phyloP scores from a whole-genome alignment of 2,888 invertebrate genomes.

The Drosophila mercatorum region DNA sequence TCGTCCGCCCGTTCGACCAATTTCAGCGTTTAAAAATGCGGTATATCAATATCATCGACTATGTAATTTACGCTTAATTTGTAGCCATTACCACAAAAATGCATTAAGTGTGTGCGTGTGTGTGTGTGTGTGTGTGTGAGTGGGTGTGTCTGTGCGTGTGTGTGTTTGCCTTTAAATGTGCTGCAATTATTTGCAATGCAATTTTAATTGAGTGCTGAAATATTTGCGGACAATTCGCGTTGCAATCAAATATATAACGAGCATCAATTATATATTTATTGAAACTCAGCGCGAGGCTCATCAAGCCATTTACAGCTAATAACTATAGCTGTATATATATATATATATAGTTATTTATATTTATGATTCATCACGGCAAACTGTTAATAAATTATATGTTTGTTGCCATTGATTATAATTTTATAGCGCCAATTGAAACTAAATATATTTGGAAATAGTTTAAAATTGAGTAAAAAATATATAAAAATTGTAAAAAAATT shows the following conservation, averaged over 20 bases:
- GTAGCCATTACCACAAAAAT: slow-evolving; percentile 77
- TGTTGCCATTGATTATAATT: not conserved
- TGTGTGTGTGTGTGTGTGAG: slow-evolving; percentile 29
- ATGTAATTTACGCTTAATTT: slow-evolving; percentile 79
- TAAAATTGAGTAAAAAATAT: no score
- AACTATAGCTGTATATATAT: not conserved
- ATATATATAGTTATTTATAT: not conserved
- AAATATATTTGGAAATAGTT: not conserved
- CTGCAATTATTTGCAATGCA: slow-evolving; percentile 77
- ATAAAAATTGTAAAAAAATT: not conserved
- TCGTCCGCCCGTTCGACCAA: slow-evolving; percentile 37
- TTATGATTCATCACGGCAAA: slow-evolving; percentile 4
- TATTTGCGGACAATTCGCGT: slow-evolving; percentile 70
- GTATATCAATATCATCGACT: slow-evolving; percentile 69
- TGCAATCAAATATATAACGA: slow-evolving; percentile 44
- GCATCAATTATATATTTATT: slow-evolving; percentile 52
- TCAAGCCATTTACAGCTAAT: slow-evolving; percentile 42
- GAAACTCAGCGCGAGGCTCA: slow-evolving; percentile 36
- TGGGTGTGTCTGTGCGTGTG: slow-evolving; percentile 7
- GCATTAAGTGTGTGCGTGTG: slow-evolving; percentile 60
- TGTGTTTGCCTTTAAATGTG: slow-evolving; percentile 67
- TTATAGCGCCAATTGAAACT: not conserved
- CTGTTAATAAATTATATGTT: slow-evolving; percentile 18
- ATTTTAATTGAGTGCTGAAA: slow-evolving; percentile 79
- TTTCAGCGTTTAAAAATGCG: slow-evolving; percentile 47